Evolutionary conservation across 53 echinoderm and acorn worm species (phyloP), one percentile per base, ranked within the genome.

Genomic region (Patiria pectinifera): DNA sequence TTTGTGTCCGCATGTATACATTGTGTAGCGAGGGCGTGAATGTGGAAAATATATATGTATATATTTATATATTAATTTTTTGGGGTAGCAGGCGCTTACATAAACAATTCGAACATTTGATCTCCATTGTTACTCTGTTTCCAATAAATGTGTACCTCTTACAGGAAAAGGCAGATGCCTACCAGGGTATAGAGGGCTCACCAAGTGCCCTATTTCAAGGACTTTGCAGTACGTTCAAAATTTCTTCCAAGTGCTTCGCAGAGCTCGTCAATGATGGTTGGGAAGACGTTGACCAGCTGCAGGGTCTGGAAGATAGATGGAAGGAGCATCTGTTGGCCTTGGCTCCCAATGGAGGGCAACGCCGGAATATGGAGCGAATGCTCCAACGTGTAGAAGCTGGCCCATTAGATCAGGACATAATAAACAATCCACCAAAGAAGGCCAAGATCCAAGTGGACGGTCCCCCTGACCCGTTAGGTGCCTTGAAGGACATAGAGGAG

Each of bases 381-480:
- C 76, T 87, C 6, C 76, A 87, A 24, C 87, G 87, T 18, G 87
- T 87, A 11, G 76, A 87, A 15, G 76, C 76, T 3, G 87, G 87
- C 76, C 87, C 77, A 0, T 24, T 87, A 11, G 87, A 87, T 16
- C 87, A 87, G 47, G 49, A n/a, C n/a, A n/a, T n/a, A n/a, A n/a
- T n/a, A n/a, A n/a, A n/a, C n/a, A n/a, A n/a, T n/a, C n/a, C n/a
- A n/a, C n/a, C n/a, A n/a, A n/a, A n/a, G n/a, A n/a, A n/a, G n/a
- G n/a, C n/a, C n/a, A n/a, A n/a, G n/a, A n/a, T n/a, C n/a, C n/a
- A n/a, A n/a, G n/a, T n/a, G n/a, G n/a, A n/a, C n/a, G n/a, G n/a
- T n/a, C n/a, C n/a, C n/a, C n/a, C n/a, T n/a, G n/a, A n/a, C n/a
- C n/a, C n/a, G n/a, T n/a, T n/a, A n/a, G n/a, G n/a, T n/a, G n/a